A percentile compares a stretch with the other conserved stretches of the same genome.
Conservation (phyloP, 2,797 vertebrate species). For the Betta splendens region DNA sequence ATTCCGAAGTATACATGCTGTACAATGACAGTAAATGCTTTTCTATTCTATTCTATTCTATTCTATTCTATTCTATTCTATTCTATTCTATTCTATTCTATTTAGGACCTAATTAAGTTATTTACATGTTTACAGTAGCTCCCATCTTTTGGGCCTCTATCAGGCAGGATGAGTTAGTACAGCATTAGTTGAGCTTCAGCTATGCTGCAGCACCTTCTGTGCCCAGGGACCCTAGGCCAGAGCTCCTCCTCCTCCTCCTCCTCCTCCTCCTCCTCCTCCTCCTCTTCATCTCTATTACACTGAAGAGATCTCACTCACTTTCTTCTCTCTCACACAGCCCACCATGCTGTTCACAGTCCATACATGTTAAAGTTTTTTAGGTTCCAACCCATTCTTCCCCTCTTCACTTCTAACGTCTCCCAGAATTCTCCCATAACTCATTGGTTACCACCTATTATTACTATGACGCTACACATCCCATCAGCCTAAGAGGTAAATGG, state of each 20-base stretch:
- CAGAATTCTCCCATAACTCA: constrained; percentile 18
- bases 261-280: constrained; percentile 72
- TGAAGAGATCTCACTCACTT: constrained; percentile 58
- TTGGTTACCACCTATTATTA: constrained; percentile 21
- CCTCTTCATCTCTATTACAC: constrained; percentile 61
- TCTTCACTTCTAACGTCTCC: constrained; percentile 27
- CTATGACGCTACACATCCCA: constrained; percentile 34
- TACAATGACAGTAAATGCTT: too few species aligned
- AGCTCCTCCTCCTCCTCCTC: constrained; percentile 82
- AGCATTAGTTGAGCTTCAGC: constrained; percentile 49
- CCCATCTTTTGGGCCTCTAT: constrained; percentile 20
- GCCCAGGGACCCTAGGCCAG: constrained; percentile 90
- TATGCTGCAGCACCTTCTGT: constrained; percentile 85
- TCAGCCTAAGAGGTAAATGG: constrained; percentile 41
- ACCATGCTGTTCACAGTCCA: constrained; percentile 35
- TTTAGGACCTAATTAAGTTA: too few species aligned
- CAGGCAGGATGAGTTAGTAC: constrained; percentile 44
- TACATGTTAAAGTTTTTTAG: constrained; percentile 29
- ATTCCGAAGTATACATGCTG: too few species aligned
- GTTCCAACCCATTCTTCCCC: constrained; percentile 11
- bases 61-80: too few species aligned
- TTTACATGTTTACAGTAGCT: constrained; percentile 20
- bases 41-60: too few species aligned
- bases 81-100: too few species aligned
- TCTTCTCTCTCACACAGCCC: constrained; percentile 47